Conservation (phyloP, 2,888 invertebrate genomes). For the Callinectes sapidus region DNA sequence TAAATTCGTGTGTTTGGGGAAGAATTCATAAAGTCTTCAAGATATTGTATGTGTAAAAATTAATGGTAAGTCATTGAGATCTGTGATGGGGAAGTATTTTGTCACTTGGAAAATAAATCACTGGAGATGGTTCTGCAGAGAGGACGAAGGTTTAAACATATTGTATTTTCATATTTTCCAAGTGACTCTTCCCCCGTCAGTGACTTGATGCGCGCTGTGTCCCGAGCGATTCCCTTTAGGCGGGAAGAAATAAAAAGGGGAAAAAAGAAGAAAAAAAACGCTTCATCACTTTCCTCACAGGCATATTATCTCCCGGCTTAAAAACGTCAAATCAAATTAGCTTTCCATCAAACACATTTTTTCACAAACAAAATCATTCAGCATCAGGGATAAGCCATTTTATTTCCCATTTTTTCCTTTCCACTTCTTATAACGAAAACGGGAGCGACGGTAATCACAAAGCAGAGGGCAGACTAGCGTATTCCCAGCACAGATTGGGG, state of each 20-base stretch:
- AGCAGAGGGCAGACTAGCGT: not conserved
- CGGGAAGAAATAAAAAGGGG: not conserved
- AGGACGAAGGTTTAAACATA: not conserved
- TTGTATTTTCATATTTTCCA: constrained; percentile 3
- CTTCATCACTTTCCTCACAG: not conserved
- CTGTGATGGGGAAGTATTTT: not conserved
- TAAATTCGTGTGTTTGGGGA: not conserved
- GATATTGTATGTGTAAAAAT: not conserved
- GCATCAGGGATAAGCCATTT: not conserved
- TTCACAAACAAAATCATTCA: constrained; percentile 14
- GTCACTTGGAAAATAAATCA: not conserved
- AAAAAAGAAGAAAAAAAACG: not conserved
- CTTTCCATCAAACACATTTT: not conserved
- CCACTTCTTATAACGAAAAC: not conserved
- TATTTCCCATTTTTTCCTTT: constrained; percentile 18
- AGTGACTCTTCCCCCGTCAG: not conserved
- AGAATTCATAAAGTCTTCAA: not conserved
- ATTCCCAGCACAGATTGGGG: not conserved
- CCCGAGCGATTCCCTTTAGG: not conserved
- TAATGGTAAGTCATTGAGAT: not conserved
- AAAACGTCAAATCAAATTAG: constrained; percentile 15
- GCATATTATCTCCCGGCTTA: constrained; percentile 13
- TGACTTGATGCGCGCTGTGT: not conserved
- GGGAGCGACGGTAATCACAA: not conserved
- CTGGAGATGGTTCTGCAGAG: not conserved